Base-by-base conservation (phyloP, 1,140 invertebrate genomes). In the Cherax destructor region DNA sequence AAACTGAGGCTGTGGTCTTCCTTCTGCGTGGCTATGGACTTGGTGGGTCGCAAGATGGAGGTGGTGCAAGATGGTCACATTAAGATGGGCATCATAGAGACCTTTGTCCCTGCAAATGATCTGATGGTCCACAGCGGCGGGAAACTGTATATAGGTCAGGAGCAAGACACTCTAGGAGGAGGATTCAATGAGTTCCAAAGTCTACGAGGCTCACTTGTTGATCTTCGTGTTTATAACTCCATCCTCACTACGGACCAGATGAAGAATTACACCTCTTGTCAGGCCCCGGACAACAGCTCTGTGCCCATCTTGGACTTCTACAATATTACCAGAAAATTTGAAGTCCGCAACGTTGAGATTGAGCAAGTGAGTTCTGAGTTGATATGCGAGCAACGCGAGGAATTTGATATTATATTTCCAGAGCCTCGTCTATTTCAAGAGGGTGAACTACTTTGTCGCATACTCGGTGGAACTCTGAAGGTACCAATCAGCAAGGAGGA, bases 151-250 rank as follows among this genome's bases (percentile, higher is more conserved):
- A 79, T 91, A 13, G 89, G 89, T 2, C 89, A 91, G 24, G 83
- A 91, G 24, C 89, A 91, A 74, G 83, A 86, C 76, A 78, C 76
- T 24, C 83, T 79, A 4, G 89, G 81, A 11, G 89, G 83, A 77
- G 89, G 89, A 7, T 91, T 91, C 89, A 84, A 85, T 21, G 76
- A 86, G 76, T 69, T 80, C 77, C 83, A 85, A 72, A 91, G 89
- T 49, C 61, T 91, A 6, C 72, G 83, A 9, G 89, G 89, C 21
- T 78, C 89, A 9, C 30, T 91, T 52, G 81, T 65, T 16, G 89
- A 85, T 41, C 47, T 85, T 21, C 50, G 83, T 1, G 16, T 91
- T 9, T 91, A 91, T 30, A 83, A 52, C 76, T 16, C 5, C 0
- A 49, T 52, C 30, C 72, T 91, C 30, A 16, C 72, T 1, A 61